Percentiles rank a stretch among this genome's conserved stretches.
phyloP scores from a whole-genome alignment of 2,888 invertebrate genomes.

The Brenthis ino region DNA sequence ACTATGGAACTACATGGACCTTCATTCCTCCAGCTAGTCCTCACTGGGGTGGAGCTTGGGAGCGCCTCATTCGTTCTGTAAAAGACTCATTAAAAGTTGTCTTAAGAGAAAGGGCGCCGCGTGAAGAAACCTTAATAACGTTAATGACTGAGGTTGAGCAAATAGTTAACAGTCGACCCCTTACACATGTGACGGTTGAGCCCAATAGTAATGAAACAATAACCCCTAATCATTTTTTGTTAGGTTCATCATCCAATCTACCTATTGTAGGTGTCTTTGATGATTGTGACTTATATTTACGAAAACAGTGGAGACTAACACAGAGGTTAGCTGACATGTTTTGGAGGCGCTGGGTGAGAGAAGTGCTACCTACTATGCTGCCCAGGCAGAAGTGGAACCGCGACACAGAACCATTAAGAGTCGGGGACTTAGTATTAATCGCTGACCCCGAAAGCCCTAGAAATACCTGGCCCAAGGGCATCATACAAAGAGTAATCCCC shows the following conservation, averaged over 20 bases:
- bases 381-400: slow-evolving; percentile 2
- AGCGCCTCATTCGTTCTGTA: slow-evolving; percentile 1
- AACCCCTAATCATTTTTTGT: slow-evolving; percentile 15
- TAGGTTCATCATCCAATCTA: slow-evolving; percentile 4
- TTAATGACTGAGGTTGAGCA: slow-evolving; percentile 14
- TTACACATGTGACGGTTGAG: slow-evolving; percentile 2
- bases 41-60: slow-evolving; percentile 19
- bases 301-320: slow-evolving; percentile 9
- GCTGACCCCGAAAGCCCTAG: slow-evolving; percentile 22
- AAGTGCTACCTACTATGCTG: neutral
- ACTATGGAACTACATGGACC: slow-evolving; percentile 5
- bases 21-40: slow-evolving; percentile 11
- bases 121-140: neutral
- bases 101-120: slow-evolving; percentile 8
- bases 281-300: neutral
- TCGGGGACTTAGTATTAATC: slow-evolving; percentile 26
- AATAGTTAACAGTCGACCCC: slow-evolving; percentile 1
- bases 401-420: neutral
- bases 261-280: slow-evolving; percentile 3
- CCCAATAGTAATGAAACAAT: neutral
- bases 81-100: slow-evolving; percentile 5
- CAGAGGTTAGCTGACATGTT: slow-evolving; percentile 21
- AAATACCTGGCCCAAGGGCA: slow-evolving; percentile 24
- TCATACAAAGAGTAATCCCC: slow-evolving; percentile 5
- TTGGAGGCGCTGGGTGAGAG: slow-evolving; percentile 3